These are phyloP conservation scores for Cottus gobio DNA, from an alignment of 2,113 vertebrate genomes.

Conservation along the genomic window DNA sequence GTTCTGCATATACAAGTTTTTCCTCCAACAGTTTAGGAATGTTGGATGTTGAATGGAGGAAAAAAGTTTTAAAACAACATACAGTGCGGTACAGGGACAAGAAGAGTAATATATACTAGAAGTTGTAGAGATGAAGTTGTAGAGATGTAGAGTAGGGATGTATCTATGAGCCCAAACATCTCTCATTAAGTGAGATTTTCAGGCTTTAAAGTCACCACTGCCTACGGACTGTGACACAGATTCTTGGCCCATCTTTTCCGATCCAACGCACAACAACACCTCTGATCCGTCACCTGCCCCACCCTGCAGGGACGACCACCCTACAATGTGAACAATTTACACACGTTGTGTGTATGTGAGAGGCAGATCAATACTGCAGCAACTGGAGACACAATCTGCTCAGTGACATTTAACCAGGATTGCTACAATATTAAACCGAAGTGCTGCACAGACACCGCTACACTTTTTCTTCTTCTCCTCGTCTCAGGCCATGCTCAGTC, in stretches of 20 bases:
- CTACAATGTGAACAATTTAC: constrained; percentile 5
- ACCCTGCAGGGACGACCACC: constrained; percentile 38
- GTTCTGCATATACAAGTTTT: background rate
- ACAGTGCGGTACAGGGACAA: background rate
- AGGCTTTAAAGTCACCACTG: constrained; percentile 7
- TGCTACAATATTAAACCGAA: constrained; percentile 8
- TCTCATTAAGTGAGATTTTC: background rate
- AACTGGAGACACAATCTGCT: constrained; percentile 10
- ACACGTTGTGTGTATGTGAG: background rate
- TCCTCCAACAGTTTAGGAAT: background rate
- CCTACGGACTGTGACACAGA: constrained; percentile 18
- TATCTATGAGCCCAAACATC: background rate
- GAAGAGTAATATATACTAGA: too few species aligned
- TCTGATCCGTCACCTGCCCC: constrained; percentile 45
- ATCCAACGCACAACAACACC: constrained; percentile 35
- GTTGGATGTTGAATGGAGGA: background rate
- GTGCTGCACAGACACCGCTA: constrained; percentile 17
- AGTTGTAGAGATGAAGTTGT: too few species aligned
- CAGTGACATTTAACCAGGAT: background rate
- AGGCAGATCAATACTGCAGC: constrained; percentile 27
- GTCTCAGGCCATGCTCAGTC: constrained; percentile 43
- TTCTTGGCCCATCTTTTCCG: constrained; percentile 6
- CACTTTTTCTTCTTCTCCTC: constrained; percentile 18
- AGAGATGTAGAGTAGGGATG: background rate
- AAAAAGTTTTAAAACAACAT: background rate